Base-by-base conservation (phyloP, 1,140 invertebrate genomes). In the Adoxophyes honmai region DNA sequence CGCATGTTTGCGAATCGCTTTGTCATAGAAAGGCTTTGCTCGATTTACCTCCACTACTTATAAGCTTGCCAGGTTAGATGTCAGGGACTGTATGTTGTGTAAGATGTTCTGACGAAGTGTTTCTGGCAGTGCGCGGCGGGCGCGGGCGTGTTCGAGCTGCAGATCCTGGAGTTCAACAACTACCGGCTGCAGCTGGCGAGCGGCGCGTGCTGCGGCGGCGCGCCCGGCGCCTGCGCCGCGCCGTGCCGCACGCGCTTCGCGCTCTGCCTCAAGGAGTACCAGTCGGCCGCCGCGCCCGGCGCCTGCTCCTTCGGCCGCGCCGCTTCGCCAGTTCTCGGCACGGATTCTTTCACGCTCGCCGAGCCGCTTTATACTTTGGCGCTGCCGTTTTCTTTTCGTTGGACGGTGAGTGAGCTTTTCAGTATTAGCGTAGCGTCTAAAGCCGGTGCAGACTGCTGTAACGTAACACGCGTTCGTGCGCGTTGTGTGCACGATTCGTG, bases 341-440 rank as follows among this genome's bases (percentile, higher is more conserved):
- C 94, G 56, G 96, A 96, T 86, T 95, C 95, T 72, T 97, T 97
- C 91, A 96, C 95, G 57, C 91, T 97, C 51, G 91, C 93, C 62
- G 94, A 96, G 86, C 94, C 93, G 54, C 90, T 93, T 62, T 93
- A 94, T 71, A 95, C 94, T 69, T 91, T 97, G 57, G 93, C 94
- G 67, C 90, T 97, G 71, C 95, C 94, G 66, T 97, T 97, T 89
- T 94, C 95, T 64, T 97, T 97, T 88, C 92, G 95, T 84, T 97
- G 96, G 96, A 96, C 96, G 92, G 95, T 97, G 83, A 95, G 95
- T 93, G 9, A n/a, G n/a, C n/a, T n/a, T n/a, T n/a, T n/a, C n/a
- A n/a, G n/a, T n/a, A n/a, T n/a, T n/a, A n/a, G n/a, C n/a, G n/a
- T n/a, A n/a, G n/a, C n/a, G n/a, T n/a, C n/a, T n/a, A n/a, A n/a